Base-by-base conservation (phyloP, 2,888 invertebrate species). In the Euzophera pinguis region DNA sequence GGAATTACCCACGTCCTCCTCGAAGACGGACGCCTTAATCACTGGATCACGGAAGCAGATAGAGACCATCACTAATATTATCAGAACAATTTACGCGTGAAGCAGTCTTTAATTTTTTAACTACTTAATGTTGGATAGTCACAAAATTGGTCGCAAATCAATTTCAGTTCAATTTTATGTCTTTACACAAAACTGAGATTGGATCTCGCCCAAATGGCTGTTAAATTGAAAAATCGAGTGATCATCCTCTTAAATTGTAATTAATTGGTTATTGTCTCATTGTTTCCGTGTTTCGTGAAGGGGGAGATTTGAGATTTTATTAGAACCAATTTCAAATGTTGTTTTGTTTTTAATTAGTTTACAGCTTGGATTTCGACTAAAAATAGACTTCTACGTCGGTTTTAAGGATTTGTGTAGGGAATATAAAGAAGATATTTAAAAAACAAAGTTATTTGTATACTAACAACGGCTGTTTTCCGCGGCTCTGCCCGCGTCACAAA, bases 221-320 rank as follows among this genome's bases (percentile, higher is more conserved):
- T 22, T 39, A 50, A 50, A 50, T 50, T 39, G 49, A 50, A 50
- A 50, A 50, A 50, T 50, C 39, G 49, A 50, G 39, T 39, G 49
- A 48, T 48, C 48, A 29, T 17, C 37, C 48, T 38, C 38, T 38
- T 45, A 45, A 45, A 38, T 22, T 14, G 39, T 50, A 39, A 50
- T 50, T 50, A 50, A 50, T 50, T 50, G 49, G 32, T 45, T 32
- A 34, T 16, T 10, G 32, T 32, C 17, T 22, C 41, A 41, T 9
- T 14, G 32, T 32, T 34, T 32, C 22, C 32, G 45, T 32, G 14
- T 45, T 45, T 10, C 1, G 32, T 9, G n/a, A 32, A 14, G 14
- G 10, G 22, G 9, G 39, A 39, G 32, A 34, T 34, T 45, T 32
- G 14, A 10, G 10, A 22, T 13, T 4, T 45, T 45, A 39, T 14